These are phyloP conservation scores for Bursaphelenchus okinawaensis DNA, from an alignment of 2,888 invertebrate genomes.

Conservation along the genomic window DNA sequence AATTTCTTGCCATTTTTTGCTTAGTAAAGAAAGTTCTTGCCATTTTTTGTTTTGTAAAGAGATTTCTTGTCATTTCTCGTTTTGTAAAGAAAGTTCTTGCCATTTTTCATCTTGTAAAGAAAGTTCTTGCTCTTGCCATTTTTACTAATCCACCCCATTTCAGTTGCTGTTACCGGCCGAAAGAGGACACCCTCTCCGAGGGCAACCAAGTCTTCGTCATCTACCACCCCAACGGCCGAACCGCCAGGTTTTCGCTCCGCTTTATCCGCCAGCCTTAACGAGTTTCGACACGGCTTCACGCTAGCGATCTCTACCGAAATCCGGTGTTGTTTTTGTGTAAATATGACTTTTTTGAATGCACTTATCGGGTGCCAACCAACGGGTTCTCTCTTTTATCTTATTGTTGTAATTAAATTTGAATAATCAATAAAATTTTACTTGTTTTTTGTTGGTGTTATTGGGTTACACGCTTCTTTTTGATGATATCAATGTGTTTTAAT, in stretches of 20 bases:
- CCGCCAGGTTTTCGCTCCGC: slow-evolving; percentile 53
- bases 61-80: no score
- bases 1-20: no score
- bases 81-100: not conserved
- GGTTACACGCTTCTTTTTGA: no score
- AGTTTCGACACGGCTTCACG: not conserved
- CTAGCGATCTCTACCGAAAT: not conserved
- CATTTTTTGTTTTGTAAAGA: no score
- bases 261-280: slow-evolving; percentile 46
- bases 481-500: not conserved
- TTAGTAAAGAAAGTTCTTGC: no score
- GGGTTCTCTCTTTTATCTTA: not conserved
- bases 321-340: not conserved
- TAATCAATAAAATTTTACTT: no score
- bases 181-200: slow-evolving; percentile 56
- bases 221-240: slow-evolving; percentile 56
- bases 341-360: not conserved
- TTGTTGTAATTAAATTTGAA: no score
- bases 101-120: not conserved
- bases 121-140: not conserved
- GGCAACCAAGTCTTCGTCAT: slow-evolving; percentile 55
- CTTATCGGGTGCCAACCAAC: not conserved
- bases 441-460: no score
- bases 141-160: slow-evolving; percentile 9
- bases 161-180: slow-evolving; percentile 57